A percentile compares a stretch with the other conserved stretches of the same genome.
Evolutionary conservation across 2,113 vertebrate genomes (phyloP).

Genomic region (Mormoops blainvillei): DNA sequence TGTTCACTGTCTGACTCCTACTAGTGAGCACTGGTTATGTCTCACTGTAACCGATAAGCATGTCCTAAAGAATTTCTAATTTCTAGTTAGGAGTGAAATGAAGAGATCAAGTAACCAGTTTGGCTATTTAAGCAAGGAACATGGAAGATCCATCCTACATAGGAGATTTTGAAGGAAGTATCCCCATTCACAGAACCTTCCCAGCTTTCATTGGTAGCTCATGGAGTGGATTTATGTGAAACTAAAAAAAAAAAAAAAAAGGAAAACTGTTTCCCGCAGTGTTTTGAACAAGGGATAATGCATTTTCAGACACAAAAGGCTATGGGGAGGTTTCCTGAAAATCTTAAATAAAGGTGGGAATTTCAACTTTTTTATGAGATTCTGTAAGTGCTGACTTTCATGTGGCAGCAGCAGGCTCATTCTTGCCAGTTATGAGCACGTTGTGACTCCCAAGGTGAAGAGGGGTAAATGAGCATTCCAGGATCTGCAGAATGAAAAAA

Average conservation of each 20-base stretch:
- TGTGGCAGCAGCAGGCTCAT: background rate
- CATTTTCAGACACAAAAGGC: conserved; percentile 51
- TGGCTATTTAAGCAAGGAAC: background rate
- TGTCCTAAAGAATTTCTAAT: background rate
- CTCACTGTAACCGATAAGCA: background rate
- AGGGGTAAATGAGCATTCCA: conserved; percentile 34
- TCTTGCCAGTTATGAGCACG: conserved; percentile 14
- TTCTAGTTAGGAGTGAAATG: conserved; percentile 33
- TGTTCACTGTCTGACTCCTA: background rate
- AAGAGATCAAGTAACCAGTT: background rate
- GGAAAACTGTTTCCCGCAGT: conserved; percentile 39
- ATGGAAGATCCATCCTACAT: background rate
- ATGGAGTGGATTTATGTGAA: conserved; percentile 39
- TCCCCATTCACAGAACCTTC: background rate
- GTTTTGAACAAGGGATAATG: conserved; percentile 56
- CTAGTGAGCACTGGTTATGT: background rate
- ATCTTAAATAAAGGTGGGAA: conserved; percentile 48
- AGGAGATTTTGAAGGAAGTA: conserved; percentile 1
- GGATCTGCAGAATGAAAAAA: background rate
- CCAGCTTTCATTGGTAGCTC: conserved; percentile 38
- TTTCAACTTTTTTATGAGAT: conserved; percentile 60
- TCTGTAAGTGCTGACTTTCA: conserved; percentile 54
- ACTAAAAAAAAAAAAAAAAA: conserved; percentile 46
- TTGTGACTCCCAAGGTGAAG: background rate
- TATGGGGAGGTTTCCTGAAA: conserved; percentile 58